Evolutionary conservation across 1,140 invertebrate genomes (phyloP), one percentile per base, ranked within the genome.

Genomic region (Rhyacophila brunnea): DNA sequence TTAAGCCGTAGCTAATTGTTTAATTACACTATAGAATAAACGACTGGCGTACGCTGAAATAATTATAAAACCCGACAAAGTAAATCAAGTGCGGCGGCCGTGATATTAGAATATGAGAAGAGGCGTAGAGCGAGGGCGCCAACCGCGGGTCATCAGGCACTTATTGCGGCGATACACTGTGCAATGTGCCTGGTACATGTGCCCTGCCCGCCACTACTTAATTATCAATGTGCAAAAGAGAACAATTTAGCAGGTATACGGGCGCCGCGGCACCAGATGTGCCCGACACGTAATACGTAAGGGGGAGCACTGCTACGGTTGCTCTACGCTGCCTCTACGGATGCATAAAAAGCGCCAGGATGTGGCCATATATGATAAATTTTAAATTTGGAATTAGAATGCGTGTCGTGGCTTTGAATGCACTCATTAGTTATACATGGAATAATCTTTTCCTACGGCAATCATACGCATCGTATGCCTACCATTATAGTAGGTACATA

Each of bases 151-250:
- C 35, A 45, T 45, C 51, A 35, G 58, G 18, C 47, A 28, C 54
- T 62, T 58, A 62, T 62, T 58, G 54, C 55, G 50, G 36, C 46
- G 55, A 28, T 28, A 28, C 23, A 9, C 23, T 28, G 23, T 28
- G 9, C 23, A 28, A 9, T 28, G 23, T 28, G 23, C 23, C 23
- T 28, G 23, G 23, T 28, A 36, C 14, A 42, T 60, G 46, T 44
- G 34, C n/a, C 49, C n/a, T n/a, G 18, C 10, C 57, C 61, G 56
- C 48, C 51, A 53, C 44, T 47, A 54, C 56, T 64, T 64, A 55
- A 60, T 64, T 64, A 64, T 45, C 61, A 55, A 50, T 46, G 56
- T 57, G 51, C 44, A 55, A 44, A 49, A 49, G 61, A 56, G 58
- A 51, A 47, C 42, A 23, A 45, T 58, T 58, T 35, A 45, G 19